Evolutionary conservation across 2,113 vertebrate species (phyloP).

Genomic region (Amazona vittata): DNA sequence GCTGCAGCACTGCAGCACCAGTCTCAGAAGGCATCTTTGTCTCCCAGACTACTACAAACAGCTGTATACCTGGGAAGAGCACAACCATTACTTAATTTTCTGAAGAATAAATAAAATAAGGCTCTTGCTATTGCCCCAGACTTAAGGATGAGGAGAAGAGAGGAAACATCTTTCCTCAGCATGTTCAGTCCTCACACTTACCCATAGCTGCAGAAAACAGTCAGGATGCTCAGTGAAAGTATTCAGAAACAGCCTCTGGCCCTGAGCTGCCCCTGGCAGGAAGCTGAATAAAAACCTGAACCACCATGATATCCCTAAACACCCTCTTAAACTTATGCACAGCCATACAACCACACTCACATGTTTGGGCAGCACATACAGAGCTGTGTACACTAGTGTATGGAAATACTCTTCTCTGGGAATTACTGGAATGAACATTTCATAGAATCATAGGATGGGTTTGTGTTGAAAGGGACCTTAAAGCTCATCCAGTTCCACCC

Average conservation of each 20-base stretch:
- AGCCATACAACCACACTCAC: background rate
- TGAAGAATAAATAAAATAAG: background rate
- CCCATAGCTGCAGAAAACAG: background rate
- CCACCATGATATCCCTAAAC: background rate
- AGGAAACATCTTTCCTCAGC: background rate
- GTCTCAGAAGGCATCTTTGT: background rate
- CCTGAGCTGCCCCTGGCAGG: background rate
- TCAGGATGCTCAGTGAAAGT: background rate
- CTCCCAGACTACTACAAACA: background rate
- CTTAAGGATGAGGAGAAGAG: background rate
- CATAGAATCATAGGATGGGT: background rate
- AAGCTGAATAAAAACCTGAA: background rate
- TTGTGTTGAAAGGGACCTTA: background rate
- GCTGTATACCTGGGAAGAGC: background rate
- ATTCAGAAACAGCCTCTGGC: background rate
- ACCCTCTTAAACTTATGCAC: fast-evolving
- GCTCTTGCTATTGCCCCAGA: fast-evolving
- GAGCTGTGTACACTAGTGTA: background rate
- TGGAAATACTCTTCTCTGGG: background rate
- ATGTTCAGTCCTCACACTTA: background rate
- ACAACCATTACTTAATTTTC: background rate
- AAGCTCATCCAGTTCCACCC: background rate
- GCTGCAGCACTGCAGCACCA: background rate
- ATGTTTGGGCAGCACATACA: background rate
- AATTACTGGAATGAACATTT: background rate